These are phyloP conservation scores for Pristis pectinata DNA, from an alignment of 2,797 vertebrate species.

Conservation along the genomic window DNA sequence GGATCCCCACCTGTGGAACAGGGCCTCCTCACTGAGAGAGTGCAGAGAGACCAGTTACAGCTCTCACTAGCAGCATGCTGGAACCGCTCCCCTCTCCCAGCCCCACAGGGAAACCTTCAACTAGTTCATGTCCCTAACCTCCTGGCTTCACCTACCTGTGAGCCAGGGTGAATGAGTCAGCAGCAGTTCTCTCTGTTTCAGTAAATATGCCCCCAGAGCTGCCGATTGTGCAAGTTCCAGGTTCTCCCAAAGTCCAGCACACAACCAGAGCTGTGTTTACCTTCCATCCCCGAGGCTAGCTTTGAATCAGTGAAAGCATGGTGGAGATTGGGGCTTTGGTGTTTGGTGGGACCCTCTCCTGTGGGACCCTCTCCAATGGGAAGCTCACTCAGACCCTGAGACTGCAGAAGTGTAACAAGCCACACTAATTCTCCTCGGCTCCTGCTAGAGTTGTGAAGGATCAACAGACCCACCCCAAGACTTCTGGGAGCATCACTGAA, in stretches of 20 bases:
- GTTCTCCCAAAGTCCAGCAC: neutral
- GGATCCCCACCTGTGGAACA: too few relatives aligned
- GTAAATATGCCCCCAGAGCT: neutral
- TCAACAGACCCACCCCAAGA: too few relatives aligned
- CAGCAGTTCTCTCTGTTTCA: neutral
- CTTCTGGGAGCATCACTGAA: too few relatives aligned
- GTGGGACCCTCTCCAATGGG: too few relatives aligned
- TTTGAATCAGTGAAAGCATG: neutral
- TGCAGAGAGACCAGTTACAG: too few relatives aligned
- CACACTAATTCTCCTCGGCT: too few relatives aligned
- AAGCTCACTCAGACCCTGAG: too few relatives aligned
- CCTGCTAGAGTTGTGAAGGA: too few relatives aligned
- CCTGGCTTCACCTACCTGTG: neutral
- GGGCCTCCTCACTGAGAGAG: too few relatives aligned
- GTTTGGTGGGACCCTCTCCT: neutral
- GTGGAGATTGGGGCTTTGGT: too few relatives aligned
- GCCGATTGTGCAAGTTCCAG: neutral
- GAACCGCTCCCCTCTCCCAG: neutral
- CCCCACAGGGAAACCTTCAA: neutral
- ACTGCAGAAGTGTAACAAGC: too few relatives aligned
- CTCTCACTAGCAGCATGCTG: neutral
- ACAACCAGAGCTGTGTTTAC: neutral
- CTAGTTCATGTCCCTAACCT: neutral
- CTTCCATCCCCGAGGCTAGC: neutral
- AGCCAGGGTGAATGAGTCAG: neutral